phyloP scores from a whole-genome alignment of 2,797 vertebrate species.

The Melopsittacus undulatus region DNA sequence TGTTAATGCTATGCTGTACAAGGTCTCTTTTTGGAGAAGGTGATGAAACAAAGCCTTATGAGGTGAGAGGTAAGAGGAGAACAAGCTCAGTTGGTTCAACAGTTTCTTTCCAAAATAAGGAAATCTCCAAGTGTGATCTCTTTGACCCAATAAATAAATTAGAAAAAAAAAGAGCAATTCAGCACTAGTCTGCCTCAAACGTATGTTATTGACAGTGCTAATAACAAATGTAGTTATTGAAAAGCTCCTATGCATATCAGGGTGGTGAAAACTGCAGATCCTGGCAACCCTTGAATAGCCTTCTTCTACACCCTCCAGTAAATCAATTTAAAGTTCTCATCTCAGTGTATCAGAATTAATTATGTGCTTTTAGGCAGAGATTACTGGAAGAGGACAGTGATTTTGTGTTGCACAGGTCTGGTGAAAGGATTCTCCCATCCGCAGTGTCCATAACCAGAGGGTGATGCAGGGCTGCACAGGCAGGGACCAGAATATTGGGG shows the following conservation, averaged over 20 bases:
- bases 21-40: background rate
- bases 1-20: accelerated
- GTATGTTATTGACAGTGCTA: background rate
- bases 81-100: background rate
- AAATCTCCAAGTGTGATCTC: background rate
- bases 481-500: accelerated
- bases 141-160: background rate
- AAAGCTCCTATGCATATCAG: background rate
- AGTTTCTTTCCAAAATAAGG: background rate
- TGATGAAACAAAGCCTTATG: accelerated
- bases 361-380: background rate
- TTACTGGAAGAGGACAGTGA: background rate
- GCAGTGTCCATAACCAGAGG: background rate
- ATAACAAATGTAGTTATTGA: background rate
- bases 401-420: background rate
- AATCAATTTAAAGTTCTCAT: background rate
- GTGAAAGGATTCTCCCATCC: background rate
- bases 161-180: background rate
- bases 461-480: background rate
- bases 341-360: background rate
- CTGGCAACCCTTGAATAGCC: background rate
- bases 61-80: background rate
- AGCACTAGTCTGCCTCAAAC: background rate
- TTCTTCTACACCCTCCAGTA: background rate
- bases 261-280: background rate